phyloP scores from a whole-genome alignment of 2,797 vertebrate genomes.

The Malurus splendens region DNA sequence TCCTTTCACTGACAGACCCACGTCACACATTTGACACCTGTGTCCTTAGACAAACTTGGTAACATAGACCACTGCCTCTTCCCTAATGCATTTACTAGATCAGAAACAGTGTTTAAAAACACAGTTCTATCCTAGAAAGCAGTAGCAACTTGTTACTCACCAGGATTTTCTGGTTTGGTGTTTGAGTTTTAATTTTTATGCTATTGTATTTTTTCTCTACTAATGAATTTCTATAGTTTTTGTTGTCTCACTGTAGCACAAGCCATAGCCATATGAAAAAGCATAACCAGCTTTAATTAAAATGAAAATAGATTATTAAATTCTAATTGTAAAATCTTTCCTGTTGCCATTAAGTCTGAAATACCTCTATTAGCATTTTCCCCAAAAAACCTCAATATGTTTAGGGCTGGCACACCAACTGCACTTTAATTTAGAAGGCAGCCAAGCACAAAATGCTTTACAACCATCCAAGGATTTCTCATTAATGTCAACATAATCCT shows the following conservation, averaged over 20 bases:
- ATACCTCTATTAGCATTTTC: background rate
- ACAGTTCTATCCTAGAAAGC: background rate
- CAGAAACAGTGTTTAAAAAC: background rate
- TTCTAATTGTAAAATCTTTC: background rate
- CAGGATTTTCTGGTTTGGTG: background rate
- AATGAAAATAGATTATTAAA: background rate
- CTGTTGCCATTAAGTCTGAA: background rate
- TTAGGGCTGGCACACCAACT: background rate
- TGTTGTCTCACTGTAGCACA: background rate
- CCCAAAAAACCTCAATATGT: fast-evolving
- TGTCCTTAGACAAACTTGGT: background rate
- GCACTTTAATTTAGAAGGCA: background rate
- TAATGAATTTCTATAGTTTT: background rate
- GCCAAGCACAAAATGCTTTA: background rate
- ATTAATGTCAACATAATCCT: background rate
- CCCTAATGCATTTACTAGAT: background rate
- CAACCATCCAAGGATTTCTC: background rate
- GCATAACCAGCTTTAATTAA: background rate
- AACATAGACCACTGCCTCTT: background rate
- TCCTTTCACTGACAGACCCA: background rate
- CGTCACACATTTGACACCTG: fast-evolving
- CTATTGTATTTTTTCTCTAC: background rate
- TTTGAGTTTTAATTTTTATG: background rate
- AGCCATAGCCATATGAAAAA: background rate
- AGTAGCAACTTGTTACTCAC: background rate